Evolutionary conservation across 2,797 vertebrate genomes (phyloP), one percentile per base, ranked within the genome.

Genomic region (Rhyacichthys aspro): DNA sequence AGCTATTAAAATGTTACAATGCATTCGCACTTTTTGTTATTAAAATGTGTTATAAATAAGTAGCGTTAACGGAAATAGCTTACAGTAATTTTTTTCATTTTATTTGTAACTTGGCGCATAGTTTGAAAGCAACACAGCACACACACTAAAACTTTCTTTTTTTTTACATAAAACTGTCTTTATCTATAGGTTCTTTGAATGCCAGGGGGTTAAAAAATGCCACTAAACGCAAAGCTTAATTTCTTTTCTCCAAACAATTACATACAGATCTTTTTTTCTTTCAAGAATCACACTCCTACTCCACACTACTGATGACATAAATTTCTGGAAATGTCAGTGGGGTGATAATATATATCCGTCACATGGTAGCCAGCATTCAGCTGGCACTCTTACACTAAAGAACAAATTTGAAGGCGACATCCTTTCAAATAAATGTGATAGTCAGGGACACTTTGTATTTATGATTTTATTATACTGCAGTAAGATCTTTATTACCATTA

Each of bases 381-480:
- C 44, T 23, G 44, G 44, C 19, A 46, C 44, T 23, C 44, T 46
- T 1, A 23, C 19, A 9, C 11, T 46, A 12, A 46, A 46, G 23
- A 11, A 46, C 19, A 46, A 23, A 46, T 46, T 12, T 46, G 44
- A 46, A 23, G 44, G 44, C 23, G 44, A 45, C 17, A 11, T 44
- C 17, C 17, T 45, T 23, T 18, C 11, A 7, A 9, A 10, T 6
- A 23, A 11, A 23, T 45, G 43, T 19, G 17, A 12, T 3, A 10
- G 9, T 3, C 9, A 45, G 17, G 17, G 17, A 18, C 17, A 45
- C 2, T 19, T 19, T 5, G 17, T 19, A 11, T 44, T 44, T 18
- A 43, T 43, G 41, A 17, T 11, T 16, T 15, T 43, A 16, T 7
- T 8, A 1, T 16, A 16, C 17, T 16, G 10, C 15, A 43, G 10